Percentiles rank a stretch among this genome's conserved stretches.
phyloP scores from a whole-genome alignment of 2,888 invertebrate species.

The Epirrhoe tristata region DNA sequence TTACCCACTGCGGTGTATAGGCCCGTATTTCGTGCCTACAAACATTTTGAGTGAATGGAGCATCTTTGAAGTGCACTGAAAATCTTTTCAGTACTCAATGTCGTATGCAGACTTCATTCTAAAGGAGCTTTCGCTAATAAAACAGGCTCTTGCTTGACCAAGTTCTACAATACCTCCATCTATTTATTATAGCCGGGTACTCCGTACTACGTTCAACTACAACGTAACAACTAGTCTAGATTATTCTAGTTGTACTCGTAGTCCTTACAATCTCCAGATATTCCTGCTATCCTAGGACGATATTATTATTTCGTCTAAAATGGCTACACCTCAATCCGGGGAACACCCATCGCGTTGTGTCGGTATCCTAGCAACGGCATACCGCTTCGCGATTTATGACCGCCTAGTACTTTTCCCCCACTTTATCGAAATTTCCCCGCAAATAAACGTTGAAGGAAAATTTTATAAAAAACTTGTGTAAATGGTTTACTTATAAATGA shows the following conservation, averaged over 20 bases:
- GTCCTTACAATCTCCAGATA: constrained; percentile 48
- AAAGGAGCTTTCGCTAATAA: no score
- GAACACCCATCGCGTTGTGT: background rate
- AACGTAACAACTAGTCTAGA: constrained; percentile 61
- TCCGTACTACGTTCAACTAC: constrained; percentile 58
- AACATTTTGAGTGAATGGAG: no score
- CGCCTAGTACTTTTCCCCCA: constrained; percentile 74
- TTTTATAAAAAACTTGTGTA: no score
- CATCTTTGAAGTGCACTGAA: no score
- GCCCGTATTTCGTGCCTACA: no score
- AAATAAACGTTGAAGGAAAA: constrained; percentile 35
- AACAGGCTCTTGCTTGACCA: background rate
- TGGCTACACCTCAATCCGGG: constrained; percentile 20
- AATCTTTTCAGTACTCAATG: no score
- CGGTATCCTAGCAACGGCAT: constrained; percentile 19
- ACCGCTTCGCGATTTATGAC: constrained; percentile 49
- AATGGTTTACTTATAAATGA: no score
- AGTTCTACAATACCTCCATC: constrained; percentile 21
- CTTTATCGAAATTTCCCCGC: constrained; percentile 75
- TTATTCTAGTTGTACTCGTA: constrained; percentile 51
- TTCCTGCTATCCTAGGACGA: constrained; percentile 60
- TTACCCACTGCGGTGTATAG: no score
- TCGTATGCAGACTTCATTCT: no score
- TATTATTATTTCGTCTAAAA: constrained; percentile 77
- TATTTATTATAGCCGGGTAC: constrained; percentile 43